These are phyloP conservation scores for Lamellibrachia luymesi DNA, from an alignment of 1,140 invertebrate genomes.

Conservation along the genomic window DNA sequence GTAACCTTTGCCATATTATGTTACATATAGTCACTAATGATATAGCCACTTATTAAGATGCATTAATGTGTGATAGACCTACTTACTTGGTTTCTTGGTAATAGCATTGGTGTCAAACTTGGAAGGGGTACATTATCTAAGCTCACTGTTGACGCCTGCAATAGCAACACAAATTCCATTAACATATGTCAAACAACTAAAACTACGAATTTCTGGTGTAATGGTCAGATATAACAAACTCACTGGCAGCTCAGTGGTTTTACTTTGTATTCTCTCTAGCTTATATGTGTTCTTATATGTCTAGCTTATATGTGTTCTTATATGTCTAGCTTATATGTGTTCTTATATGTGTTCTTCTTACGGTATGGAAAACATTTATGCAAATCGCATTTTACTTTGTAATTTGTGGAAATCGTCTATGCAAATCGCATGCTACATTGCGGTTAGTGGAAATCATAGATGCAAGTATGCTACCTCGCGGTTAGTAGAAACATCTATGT, in stretches of 20 bases:
- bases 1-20: too few species aligned
- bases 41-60: background rate
- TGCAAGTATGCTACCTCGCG: background rate
- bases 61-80: background rate
- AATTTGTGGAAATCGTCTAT: background rate
- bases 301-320: too few species aligned
- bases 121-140: constrained; percentile 22
- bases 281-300: too few species aligned
- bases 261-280: background rate
- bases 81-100: constrained; percentile 46
- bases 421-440: background rate
- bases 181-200: background rate
- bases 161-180: constrained; percentile 15
- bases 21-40: background rate
- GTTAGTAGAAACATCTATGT: background rate
- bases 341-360: too few species aligned
- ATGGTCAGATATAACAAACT: background rate
- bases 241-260: background rate
- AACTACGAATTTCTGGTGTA: background rate
- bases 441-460: background rate
- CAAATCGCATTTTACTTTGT: too few species aligned
- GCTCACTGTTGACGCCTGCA: background rate
- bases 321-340: too few species aligned
- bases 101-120: constrained; percentile 43
- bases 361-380: too few species aligned